Conservation (phyloP, 2,888 invertebrate species). For the Caenorhabditis parvicauda region DNA sequence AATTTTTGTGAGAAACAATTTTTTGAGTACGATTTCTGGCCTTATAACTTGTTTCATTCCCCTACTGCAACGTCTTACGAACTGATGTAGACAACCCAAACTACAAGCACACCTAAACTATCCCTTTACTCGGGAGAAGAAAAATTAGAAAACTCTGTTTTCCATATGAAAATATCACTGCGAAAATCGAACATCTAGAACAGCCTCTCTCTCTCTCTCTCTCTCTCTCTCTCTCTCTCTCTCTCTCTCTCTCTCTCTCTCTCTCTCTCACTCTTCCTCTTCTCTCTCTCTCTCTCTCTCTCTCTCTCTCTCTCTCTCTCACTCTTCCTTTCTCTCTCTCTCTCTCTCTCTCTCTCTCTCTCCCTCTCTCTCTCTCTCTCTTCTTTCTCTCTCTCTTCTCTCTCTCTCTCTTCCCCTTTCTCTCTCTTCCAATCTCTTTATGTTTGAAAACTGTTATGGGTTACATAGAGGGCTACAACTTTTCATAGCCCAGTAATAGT, state of each 20-base stretch:
- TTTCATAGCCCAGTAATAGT: no score
- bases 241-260: neutral
- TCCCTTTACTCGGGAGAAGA: no score
- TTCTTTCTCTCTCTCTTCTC: slow-evolving; percentile 1
- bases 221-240: slow-evolving; percentile 1
- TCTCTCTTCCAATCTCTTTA: neutral
- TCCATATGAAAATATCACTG: no score
- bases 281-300: neutral
- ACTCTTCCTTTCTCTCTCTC: neutral
- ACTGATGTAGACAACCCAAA: no score
- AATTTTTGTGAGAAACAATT: no score
- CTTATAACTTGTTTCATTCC: no score
- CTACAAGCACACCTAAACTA: no score
- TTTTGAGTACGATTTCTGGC: no score
- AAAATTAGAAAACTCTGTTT: no score
- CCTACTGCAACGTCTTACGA: no score
- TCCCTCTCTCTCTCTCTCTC: neutral
- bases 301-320: slow-evolving; percentile 3
- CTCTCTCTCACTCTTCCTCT: slow-evolving; percentile 4
- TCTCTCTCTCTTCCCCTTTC: neutral
- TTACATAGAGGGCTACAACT: no score
- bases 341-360: slow-evolving; percentile 1
- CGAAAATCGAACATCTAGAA: no score
- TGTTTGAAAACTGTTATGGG: slow-evolving; percentile 3
- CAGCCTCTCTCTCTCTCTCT: slow-evolving; percentile 3